A percentile compares a stretch with the other conserved stretches of the same genome.
Evolutionary conservation across 2,797 vertebrate species (phyloP).

Genomic region (Sebastolobus altivelis): DNA sequence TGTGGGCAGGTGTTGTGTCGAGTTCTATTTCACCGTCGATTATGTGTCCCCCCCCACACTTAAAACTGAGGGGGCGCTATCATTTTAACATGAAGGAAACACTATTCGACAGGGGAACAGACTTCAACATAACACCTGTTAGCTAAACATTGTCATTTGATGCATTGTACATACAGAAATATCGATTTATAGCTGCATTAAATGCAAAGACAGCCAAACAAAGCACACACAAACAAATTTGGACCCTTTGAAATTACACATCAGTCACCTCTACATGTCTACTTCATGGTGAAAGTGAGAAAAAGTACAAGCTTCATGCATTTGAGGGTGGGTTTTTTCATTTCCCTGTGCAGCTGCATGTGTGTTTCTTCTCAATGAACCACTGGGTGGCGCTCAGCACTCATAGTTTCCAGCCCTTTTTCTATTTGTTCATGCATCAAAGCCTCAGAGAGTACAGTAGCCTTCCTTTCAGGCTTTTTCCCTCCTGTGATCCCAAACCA

Average conservation of each 20-base stretch:
- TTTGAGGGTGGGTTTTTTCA: background rate
- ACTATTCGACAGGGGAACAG: too few relatives aligned
- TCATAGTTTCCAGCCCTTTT: slow-evolving; percentile 13
- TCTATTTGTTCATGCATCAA: background rate
- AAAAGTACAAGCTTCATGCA: background rate
- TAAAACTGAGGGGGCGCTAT: too few relatives aligned
- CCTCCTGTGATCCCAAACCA: slow-evolving; percentile 6
- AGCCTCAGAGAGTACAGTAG: slow-evolving; percentile 12
- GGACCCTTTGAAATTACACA: background rate
- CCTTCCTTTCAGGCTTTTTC: background rate
- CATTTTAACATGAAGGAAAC: too few relatives aligned
- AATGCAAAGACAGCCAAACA: background rate
- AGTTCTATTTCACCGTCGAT: too few relatives aligned
- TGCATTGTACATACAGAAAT: background rate
- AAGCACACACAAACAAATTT: background rate
- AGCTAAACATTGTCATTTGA: background rate
- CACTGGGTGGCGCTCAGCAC: slow-evolving; percentile 68
- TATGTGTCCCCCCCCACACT: too few relatives aligned
- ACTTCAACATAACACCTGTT: too few relatives aligned
- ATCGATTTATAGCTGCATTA: background rate
- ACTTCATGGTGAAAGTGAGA: background rate
- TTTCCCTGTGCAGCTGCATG: background rate
- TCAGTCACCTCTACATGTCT: background rate
- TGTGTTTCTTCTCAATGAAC: background rate
- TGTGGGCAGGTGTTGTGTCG: too few relatives aligned